Evolutionary conservation across 2,888 invertebrate species (phyloP).

Genomic region (Drosophila eohydei): DNA sequence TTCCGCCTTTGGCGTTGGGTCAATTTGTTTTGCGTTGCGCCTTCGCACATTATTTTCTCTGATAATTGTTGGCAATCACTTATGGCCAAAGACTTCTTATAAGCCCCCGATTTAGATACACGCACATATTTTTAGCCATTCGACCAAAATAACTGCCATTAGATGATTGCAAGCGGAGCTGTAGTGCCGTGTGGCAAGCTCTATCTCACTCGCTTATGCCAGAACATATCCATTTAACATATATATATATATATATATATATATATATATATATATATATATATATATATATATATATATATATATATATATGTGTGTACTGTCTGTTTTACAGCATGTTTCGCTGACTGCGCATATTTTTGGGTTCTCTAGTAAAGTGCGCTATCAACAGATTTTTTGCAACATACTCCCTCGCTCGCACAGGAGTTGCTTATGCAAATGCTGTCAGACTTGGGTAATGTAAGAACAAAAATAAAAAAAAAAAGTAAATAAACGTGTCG

Average conservation of each 20-base stretch:
- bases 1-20: constrained; percentile 6
- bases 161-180: constrained; percentile 17
- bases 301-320: constrained; percentile 6
- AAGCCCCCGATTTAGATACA: constrained; percentile 10
- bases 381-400: constrained; percentile 39
- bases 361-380: constrained; percentile 28
- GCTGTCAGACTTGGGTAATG: constrained; percentile 14
- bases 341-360: constrained; percentile 59
- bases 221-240: neutral
- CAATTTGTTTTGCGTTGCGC: constrained; percentile 46
- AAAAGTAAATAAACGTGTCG: constrained; percentile 55
- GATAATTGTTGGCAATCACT: constrained; percentile 17
- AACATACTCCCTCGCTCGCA: constrained; percentile 5
- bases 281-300: neutral
- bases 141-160: constrained; percentile 31
- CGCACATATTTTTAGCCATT: constrained; percentile 30
- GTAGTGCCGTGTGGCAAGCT: constrained; percentile 65
- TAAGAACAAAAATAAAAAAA: constrained; percentile 29
- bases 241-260: neutral
- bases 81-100: constrained; percentile 4
- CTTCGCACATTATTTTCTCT: constrained; percentile 5
- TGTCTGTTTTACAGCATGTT: constrained; percentile 21
- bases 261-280: constrained; percentile 5
- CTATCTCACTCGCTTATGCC: too few relatives aligned
- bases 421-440: constrained; percentile 43